Evolutionary conservation across 1,140 invertebrate species (phyloP).

Genomic region (Ceratitis capitata): DNA sequence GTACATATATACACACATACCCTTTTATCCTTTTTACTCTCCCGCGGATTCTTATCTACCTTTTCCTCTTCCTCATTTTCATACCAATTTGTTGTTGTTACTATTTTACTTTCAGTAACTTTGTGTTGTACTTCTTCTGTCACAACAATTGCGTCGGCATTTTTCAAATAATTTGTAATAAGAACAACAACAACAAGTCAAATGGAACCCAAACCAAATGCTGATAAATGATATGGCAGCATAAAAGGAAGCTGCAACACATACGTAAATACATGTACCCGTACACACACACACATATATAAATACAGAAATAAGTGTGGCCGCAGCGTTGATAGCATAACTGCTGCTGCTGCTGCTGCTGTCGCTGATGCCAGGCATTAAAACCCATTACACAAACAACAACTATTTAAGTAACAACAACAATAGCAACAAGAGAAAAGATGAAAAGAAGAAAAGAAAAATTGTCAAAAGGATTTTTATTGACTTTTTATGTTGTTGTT

Average conservation of each 20-base stretch:
- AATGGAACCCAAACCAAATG: neutral
- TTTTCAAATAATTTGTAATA: slow-evolving; percentile 47
- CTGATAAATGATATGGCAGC: slow-evolving; percentile 17
- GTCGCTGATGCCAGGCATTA: neutral
- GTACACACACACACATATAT: neutral
- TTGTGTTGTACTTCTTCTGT: slow-evolving; percentile 45
- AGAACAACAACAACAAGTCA: slow-evolving; percentile 39
- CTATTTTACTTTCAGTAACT: neutral
- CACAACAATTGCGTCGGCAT: slow-evolving; percentile 63
- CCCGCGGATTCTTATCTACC: too few relatives aligned
- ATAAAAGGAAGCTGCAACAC: neutral
- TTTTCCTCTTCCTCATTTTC: too few relatives aligned
- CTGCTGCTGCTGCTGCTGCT: slow-evolving; percentile 1
- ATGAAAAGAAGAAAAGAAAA: slow-evolving; percentile 21
- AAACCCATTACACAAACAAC: slow-evolving; percentile 9
- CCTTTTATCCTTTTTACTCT: neutral
- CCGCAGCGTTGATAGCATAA: neutral
- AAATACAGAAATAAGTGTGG: slow-evolving; percentile 17
- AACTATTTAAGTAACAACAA: too few relatives aligned
- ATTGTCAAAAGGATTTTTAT: slow-evolving; percentile 61
- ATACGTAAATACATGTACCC: too few relatives aligned
- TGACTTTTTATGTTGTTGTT: slow-evolving; percentile 64
- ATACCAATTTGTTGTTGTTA: neutral
- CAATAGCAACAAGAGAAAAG: neutral
- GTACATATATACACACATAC: neutral